Percentiles rank a stretch among this genome's conserved stretches.
Evolutionary conservation across 2,797 vertebrate species (phyloP).

Genomic region (Triplophysa bombifrons): DNA sequence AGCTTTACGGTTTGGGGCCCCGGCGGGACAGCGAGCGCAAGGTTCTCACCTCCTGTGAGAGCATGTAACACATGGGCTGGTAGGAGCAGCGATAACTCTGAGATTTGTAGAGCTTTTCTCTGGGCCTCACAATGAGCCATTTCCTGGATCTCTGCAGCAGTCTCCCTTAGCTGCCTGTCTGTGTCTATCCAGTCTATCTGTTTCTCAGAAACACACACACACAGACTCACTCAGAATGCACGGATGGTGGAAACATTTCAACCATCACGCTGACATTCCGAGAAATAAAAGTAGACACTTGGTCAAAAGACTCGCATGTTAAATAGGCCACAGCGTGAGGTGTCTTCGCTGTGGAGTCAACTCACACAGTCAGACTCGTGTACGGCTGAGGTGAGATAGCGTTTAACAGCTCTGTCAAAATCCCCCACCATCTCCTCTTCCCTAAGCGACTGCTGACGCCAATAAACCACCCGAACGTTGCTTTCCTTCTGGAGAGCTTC

Average conservation of each 20-base stretch:
- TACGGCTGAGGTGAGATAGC: slow-evolving; percentile 38
- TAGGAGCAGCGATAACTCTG: slow-evolving; percentile 68
- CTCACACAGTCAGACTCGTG: slow-evolving; percentile 50
- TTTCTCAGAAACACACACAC: slow-evolving; percentile 20
- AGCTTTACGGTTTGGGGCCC: not conserved
- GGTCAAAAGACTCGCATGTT: slow-evolving; percentile 27
- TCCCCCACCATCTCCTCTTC: slow-evolving; percentile 77
- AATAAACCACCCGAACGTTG: slow-evolving; percentile 71
- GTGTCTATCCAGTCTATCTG: slow-evolving; percentile 70
- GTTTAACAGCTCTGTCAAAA: slow-evolving; percentile 69
- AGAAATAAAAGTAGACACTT: slow-evolving; percentile 27
- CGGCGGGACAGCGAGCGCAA: not conserved
- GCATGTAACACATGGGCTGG: slow-evolving; percentile 68
- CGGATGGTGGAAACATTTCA: slow-evolving; percentile 15
- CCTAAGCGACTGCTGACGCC: slow-evolving; percentile 77
- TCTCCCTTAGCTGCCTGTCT: slow-evolving; percentile 67
- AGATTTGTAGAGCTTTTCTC: slow-evolving; percentile 67
- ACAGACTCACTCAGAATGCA: slow-evolving; percentile 21
- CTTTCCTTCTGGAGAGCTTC: slow-evolving; percentile 80
- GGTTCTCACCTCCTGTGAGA: slow-evolving; percentile 69
- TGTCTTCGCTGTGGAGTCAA: slow-evolving; percentile 8
- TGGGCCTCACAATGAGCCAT: slow-evolving; percentile 70
- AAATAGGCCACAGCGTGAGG: slow-evolving; percentile 22
- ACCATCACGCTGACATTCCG: slow-evolving; percentile 1
- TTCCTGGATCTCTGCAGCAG: slow-evolving; percentile 70